phyloP scores from a whole-genome alignment of 2,888 invertebrate species.

The Rhingia rostrata region DNA sequence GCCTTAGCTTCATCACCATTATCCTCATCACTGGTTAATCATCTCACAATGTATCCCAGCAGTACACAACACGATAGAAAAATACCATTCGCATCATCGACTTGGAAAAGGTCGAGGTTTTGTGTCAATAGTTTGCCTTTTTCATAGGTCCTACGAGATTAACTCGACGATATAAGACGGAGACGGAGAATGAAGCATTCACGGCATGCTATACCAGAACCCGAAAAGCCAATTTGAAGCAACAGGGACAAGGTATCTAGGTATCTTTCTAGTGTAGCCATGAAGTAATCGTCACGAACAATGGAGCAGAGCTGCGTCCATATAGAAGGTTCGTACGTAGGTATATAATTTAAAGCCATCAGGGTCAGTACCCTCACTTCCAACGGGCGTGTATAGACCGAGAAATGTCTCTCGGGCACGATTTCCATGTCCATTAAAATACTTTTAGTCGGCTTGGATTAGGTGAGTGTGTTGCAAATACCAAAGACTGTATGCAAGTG shows the following conservation, averaged over 20 bases:
- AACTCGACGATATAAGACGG: conserved; percentile 27
- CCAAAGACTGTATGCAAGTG: conserved; percentile 40
- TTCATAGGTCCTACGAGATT: conserved; percentile 51
- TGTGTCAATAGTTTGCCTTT: conserved; percentile 70
- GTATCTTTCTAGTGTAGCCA: conserved; percentile 15
- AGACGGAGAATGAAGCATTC: conserved; percentile 45
- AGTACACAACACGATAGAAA: conserved; percentile 25
- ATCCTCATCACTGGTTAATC: conserved; percentile 64
- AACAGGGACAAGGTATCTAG: conserved; percentile 44
- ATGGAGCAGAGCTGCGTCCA: conserved; percentile 12
- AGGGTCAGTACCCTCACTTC: conserved; percentile 60
- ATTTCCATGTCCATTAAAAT: conserved; percentile 70
- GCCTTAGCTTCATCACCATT: conserved; percentile 45
- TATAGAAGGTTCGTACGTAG: neutral
- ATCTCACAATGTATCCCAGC: conserved; percentile 45
- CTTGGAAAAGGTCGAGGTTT: conserved; percentile 68
- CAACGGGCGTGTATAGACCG: conserved; percentile 42
- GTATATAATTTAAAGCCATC: conserved; percentile 29
- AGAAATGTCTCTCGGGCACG: conserved; percentile 71
- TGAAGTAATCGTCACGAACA: conserved; percentile 69
- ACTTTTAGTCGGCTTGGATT: conserved; percentile 29
- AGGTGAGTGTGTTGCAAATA: conserved; percentile 49
- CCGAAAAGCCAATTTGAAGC: conserved; percentile 51
- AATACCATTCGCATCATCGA: conserved; percentile 44
- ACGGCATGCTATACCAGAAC: conserved; percentile 21